Evolutionary conservation across 30 jellyfish, hydroid and myxozoan species (phyloP).

Genomic region (Cassiopea andromeda): DNA sequence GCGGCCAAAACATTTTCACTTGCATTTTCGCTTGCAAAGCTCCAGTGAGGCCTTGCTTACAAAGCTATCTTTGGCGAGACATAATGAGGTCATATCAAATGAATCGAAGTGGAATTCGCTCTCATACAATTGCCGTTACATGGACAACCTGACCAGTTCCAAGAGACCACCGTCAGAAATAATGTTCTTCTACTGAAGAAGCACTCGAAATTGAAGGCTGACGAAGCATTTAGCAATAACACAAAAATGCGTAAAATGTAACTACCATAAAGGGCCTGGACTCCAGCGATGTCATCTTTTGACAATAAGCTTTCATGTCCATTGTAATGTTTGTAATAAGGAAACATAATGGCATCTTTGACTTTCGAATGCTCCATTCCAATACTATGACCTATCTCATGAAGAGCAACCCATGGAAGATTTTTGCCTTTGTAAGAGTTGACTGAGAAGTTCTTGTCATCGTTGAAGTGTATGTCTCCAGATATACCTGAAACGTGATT

Average conservation of each 20-base stretch:
- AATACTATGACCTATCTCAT: constrained; percentile 95
- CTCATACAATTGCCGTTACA: no score
- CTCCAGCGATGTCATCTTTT: constrained; percentile 87
- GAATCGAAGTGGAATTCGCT: no score
- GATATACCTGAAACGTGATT: constrained; percentile 80
- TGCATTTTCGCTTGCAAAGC: no score
- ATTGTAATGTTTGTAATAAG: constrained; percentile 84
- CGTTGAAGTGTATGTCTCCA: constrained; percentile 97
- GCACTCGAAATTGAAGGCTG: no score
- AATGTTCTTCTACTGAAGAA: no score
- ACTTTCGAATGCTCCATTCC: constrained; percentile 89
- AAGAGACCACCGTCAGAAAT: no score
- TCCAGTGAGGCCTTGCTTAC: no score
- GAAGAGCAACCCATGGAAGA: constrained; percentile 92
- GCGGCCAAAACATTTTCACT: no score
- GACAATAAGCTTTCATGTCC: constrained; percentile 74
- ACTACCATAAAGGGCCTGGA: constrained; percentile 97
- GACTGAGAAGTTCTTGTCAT: constrained; percentile 85
- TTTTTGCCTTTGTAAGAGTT: constrained; percentile 79
- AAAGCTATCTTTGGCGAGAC: no score
- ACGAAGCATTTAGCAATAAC: no score
- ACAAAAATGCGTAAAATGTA: neutral
- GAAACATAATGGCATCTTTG: constrained; percentile 88
- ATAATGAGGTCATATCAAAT: no score
- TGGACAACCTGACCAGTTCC: no score